phyloP scores from a whole-genome alignment of 2,113 vertebrate species.

The Propithecus coquereli region DNA sequence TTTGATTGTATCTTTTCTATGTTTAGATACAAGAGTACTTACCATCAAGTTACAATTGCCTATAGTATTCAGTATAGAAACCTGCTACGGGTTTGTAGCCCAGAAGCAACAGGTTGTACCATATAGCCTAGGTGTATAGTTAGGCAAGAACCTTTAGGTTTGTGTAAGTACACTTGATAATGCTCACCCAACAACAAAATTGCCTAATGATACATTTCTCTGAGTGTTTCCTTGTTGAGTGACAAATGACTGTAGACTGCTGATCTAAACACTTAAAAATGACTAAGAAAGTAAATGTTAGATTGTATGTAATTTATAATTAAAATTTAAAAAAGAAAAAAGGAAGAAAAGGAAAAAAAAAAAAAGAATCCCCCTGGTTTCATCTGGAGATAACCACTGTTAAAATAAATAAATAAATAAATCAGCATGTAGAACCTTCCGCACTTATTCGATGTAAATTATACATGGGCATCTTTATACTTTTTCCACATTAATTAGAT shows the following conservation, averaged over 20 bases:
- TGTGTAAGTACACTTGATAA: not conserved
- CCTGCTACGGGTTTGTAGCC: not conserved
- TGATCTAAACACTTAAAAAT: not conserved
- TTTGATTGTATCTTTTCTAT: not conserved
- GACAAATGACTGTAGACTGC: not conserved
- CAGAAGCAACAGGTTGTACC: not conserved
- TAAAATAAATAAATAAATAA: not conserved
- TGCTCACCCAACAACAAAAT: not conserved
- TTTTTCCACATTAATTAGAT: not conserved
- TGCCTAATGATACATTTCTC: not conserved
- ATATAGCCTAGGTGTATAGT: not conserved
- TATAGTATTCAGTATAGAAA: not conserved
- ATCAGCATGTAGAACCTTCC: not conserved
- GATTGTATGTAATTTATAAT: not conserved
- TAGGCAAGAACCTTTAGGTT: not conserved
- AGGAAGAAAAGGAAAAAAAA: not conserved
- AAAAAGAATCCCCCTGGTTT: not conserved
- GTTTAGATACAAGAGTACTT: not conserved
- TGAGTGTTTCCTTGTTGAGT: not conserved
- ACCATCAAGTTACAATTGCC: not conserved
- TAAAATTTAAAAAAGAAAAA: not conserved
- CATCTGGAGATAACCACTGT: not conserved
- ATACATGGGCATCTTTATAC: not conserved
- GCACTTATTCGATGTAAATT: not conserved
- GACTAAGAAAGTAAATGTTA: not conserved